Conservation (phyloP, 1,140 invertebrate species). For the Manduca sexta region DNA sequence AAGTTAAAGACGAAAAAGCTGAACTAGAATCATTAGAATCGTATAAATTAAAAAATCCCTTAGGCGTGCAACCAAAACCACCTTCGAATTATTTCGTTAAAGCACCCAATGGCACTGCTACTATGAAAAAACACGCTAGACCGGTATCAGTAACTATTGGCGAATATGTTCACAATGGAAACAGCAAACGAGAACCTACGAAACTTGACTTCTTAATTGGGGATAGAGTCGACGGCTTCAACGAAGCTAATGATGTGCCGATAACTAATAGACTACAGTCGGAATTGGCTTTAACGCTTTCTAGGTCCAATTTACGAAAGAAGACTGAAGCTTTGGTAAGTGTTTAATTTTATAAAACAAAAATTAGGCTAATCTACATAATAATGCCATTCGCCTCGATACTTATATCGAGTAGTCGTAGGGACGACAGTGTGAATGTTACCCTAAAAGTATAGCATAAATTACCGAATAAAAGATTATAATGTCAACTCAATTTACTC, state of each 20-base stretch:
- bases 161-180: slow-evolving; percentile 76
- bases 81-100: slow-evolving; percentile 79
- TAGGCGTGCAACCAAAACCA: slow-evolving; percentile 75
- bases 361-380: no score
- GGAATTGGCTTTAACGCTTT: slow-evolving; percentile 81
- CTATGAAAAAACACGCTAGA: slow-evolving; percentile 66
- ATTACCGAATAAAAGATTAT: no score
- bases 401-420: no score
- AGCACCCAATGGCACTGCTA: slow-evolving; percentile 62
- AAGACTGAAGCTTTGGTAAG: slow-evolving; percentile 79
- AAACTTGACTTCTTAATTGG: slow-evolving; percentile 79
- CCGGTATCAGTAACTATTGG: slow-evolving; percentile 79
- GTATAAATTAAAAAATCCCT: slow-evolving; percentile 78
- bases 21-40: slow-evolving; percentile 84
- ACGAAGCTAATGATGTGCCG: slow-evolving; percentile 50
- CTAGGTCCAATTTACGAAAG: slow-evolving; percentile 81
- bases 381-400: no score
- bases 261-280: slow-evolving; percentile 80
- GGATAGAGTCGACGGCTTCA: slow-evolving; percentile 50
- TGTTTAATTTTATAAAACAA: no score
- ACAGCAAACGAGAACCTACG: slow-evolving; percentile 76
- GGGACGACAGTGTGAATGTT: no score
- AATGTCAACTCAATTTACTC: no score
- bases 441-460: no score
- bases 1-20: slow-evolving; percentile 61